Conservation (phyloP, 1,140 invertebrate species). For the Centruroides vittatus region DNA sequence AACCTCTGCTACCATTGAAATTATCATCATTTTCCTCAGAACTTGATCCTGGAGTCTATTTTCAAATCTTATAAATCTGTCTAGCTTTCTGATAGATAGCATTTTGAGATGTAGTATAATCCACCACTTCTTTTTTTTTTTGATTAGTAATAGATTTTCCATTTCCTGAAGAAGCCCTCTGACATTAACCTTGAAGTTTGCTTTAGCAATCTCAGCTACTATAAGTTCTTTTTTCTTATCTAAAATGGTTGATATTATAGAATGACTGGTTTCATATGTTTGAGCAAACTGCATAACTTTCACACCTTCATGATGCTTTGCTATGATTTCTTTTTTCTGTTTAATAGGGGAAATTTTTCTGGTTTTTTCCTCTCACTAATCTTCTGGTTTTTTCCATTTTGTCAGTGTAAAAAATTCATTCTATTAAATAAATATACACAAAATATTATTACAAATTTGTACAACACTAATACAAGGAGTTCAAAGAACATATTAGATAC, state of each 20-base stretch:
- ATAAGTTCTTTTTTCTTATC: background rate
- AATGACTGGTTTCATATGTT: background rate
- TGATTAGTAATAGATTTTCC: background rate
- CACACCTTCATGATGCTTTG: background rate
- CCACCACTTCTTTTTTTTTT: background rate
- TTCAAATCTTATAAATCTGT: constrained; percentile 3
- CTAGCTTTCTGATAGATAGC: constrained; percentile 1
- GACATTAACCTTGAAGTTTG: background rate
- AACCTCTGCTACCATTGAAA: constrained; percentile 1
- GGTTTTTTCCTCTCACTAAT: constrained; percentile 43
- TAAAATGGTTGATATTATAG: background rate
- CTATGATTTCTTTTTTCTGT: constrained; percentile 18
- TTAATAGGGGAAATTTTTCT: constrained; percentile 52
- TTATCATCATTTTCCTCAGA: background rate
- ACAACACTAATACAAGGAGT: no score
- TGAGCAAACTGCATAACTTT: background rate
- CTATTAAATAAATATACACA: background rate
- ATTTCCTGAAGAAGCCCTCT: constrained; percentile 3
- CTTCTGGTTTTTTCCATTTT: background rate
- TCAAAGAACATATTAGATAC: no score
- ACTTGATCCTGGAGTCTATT: constrained; percentile 1
- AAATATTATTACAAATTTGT: background rate
- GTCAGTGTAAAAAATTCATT: constrained; percentile 2
- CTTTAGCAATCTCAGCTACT: background rate
- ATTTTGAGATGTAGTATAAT: background rate